phyloP scores from a whole-genome alignment of 2,797 vertebrate genomes.

The Neomorphus geoffroyi region DNA sequence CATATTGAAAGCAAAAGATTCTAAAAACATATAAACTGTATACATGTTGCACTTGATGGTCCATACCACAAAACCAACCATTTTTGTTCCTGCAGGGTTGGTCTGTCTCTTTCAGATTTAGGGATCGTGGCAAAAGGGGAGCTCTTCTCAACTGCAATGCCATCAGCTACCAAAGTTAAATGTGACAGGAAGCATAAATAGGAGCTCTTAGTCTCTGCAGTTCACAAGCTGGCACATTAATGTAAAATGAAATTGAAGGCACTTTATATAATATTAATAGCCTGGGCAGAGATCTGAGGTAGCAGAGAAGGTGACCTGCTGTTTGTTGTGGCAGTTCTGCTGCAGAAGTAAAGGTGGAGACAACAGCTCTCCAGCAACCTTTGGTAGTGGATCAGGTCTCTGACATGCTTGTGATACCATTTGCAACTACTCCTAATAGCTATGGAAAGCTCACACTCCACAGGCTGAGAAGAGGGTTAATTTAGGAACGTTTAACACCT shows the following conservation, averaged over 20 bases:
- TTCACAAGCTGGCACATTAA: neutral
- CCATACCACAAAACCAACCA: neutral
- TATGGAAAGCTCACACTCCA: neutral
- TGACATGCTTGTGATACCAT: neutral
- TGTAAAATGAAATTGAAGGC: neutral
- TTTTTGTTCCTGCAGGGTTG: neutral
- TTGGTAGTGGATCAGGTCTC: neutral
- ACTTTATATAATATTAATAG: neutral
- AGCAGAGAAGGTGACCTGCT: neutral
- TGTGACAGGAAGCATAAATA: neutral
- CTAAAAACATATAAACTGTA: neutral
- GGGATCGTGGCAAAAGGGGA: neutral
- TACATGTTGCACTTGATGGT: neutral
- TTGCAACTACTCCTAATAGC: neutral
- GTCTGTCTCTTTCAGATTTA: neutral
- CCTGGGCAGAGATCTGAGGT: neutral
- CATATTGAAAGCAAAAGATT: neutral
- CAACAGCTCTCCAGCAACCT: neutral
- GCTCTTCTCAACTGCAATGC: neutral
- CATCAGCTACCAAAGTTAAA: neutral
- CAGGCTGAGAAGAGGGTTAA: neutral
- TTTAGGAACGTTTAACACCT: neutral
- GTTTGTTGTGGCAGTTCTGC: neutral
- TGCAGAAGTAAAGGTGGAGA: neutral
- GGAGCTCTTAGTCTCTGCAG: neutral